These are phyloP conservation scores for Mizuhopecten yessoensis DNA, from an alignment of 1,140 invertebrate genomes.

Conservation along the genomic window DNA sequence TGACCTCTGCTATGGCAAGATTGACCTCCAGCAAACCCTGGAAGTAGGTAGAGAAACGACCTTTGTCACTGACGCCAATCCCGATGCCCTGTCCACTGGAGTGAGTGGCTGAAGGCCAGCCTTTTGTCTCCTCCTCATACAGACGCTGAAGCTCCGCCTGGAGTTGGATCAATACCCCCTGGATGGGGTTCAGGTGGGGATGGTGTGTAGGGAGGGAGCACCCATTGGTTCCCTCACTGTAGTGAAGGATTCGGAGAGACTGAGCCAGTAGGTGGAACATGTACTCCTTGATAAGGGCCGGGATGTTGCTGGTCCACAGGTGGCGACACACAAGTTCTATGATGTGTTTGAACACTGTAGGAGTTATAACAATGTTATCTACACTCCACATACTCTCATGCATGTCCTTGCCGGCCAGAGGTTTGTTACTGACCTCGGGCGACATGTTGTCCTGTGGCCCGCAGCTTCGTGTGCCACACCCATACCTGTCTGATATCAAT, in stretches of 20 bases:
- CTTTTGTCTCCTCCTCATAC: constrained; percentile 81
- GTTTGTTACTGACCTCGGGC: neutral
- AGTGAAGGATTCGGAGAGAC: constrained; percentile 77
- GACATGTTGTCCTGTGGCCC: constrained; percentile 46
- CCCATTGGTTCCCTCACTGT: constrained; percentile 71
- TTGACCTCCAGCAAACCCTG: constrained; percentile 81
- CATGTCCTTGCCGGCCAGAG: constrained; percentile 48
- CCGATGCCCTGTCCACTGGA: constrained; percentile 73
- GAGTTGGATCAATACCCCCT: constrained; percentile 76
- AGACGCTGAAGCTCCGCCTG: constrained; percentile 79
- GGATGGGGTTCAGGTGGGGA: constrained; percentile 73
- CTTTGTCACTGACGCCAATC: constrained; percentile 77
- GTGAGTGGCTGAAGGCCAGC: constrained; percentile 67
- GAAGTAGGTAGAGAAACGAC: constrained; percentile 81
- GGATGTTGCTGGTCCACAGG: constrained; percentile 80
- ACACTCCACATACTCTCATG: constrained; percentile 77
- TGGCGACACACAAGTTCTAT: constrained; percentile 79
- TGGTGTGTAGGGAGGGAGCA: constrained; percentile 72
- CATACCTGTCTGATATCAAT: constrained; percentile 77
- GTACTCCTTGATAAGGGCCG: constrained; percentile 81
- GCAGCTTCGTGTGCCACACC: constrained; percentile 76
- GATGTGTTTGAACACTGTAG: constrained; percentile 77
- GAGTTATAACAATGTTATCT: constrained; percentile 78
- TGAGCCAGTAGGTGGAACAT: constrained; percentile 82
- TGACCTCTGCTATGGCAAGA: constrained; percentile 81